Evolutionary conservation across 2,797 vertebrate genomes (phyloP).

Genomic region (Lacerta bilineata): DNA sequence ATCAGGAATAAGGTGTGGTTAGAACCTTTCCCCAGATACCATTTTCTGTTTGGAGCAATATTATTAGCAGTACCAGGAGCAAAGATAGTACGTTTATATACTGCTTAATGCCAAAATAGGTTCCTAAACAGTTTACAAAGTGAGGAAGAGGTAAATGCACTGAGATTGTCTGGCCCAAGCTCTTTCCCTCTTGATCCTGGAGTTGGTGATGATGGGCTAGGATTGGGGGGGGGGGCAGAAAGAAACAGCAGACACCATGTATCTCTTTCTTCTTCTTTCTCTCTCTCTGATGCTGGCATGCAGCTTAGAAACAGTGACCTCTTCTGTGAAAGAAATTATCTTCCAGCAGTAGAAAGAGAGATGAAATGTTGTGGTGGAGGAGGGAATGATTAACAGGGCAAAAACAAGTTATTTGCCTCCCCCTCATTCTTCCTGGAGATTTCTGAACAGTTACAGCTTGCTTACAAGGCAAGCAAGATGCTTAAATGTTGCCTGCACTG

Average conservation of each 20-base stretch:
- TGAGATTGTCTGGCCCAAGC: background rate
- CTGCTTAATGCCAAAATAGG: no score
- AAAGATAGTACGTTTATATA: no score
- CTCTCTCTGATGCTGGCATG: background rate
- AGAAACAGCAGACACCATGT: background rate
- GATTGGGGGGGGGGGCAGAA: background rate
- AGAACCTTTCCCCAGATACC: no score
- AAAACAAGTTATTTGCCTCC: conserved; percentile 17
- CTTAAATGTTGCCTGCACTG: background rate
- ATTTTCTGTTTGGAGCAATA: no score
- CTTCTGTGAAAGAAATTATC: background rate
- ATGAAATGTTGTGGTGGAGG: background rate
- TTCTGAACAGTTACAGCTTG: conserved; percentile 8
- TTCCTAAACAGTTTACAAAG: no score
- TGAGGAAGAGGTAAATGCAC: no score
- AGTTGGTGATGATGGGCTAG: background rate
- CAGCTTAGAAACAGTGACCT: background rate
- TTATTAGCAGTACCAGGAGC: no score
- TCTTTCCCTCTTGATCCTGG: background rate
- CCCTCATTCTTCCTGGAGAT: conserved; percentile 14
- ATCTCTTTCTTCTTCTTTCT: no score
- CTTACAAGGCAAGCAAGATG: background rate
- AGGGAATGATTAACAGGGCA: conserved; percentile 37
- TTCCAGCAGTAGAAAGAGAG: background rate
- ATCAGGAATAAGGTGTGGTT: no score